A percentile compares a stretch with the other conserved stretches of the same genome.
phyloP scores from a whole-genome alignment of 2,888 invertebrate genomes.

The Eugnorisma glareosa region DNA sequence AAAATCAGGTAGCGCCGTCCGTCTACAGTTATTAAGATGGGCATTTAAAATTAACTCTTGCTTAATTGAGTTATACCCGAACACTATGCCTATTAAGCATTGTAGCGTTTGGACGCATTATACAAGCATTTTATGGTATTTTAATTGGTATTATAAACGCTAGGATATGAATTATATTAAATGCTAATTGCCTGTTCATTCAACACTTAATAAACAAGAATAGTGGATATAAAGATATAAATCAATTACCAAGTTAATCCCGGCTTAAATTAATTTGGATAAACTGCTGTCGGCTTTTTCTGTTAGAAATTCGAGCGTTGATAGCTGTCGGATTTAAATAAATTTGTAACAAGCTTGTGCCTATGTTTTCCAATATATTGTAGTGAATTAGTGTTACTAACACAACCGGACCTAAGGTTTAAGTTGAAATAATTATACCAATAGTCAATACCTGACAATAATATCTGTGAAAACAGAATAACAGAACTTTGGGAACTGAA shows the following conservation, averaged over 20 bases:
- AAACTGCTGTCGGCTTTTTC: conserved; percentile 18
- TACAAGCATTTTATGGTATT: conserved; percentile 60
- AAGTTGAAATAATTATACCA: background rate
- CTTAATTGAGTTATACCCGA: conserved; percentile 88
- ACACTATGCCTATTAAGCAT: conserved; percentile 80
- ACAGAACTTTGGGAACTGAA: too few relatives aligned
- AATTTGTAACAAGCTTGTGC: conserved; percentile 8
- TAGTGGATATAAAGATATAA: conserved; percentile 44
- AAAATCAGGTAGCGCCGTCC: conserved; percentile 81
- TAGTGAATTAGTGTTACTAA: background rate
- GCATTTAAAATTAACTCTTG: conserved; percentile 84
- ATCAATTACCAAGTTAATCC: conserved; percentile 49
- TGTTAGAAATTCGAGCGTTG: conserved; percentile 7
- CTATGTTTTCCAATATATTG: background rate
- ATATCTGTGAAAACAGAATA: background rate
- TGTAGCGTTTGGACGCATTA: conserved; percentile 68
- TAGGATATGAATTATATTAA: conserved; percentile 51
- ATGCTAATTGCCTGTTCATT: conserved; percentile 51
- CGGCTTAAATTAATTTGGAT: conserved; percentile 41
- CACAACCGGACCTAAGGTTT: background rate
- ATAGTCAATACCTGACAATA: background rate
- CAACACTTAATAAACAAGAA: conserved; percentile 46
- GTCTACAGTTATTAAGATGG: conserved; percentile 83
- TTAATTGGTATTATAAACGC: conserved; percentile 62
- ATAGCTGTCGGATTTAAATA: conserved; percentile 37